These are phyloP conservation scores for Thyatira batis DNA, from an alignment of 2,888 invertebrate genomes.

Conservation along the genomic window DNA sequence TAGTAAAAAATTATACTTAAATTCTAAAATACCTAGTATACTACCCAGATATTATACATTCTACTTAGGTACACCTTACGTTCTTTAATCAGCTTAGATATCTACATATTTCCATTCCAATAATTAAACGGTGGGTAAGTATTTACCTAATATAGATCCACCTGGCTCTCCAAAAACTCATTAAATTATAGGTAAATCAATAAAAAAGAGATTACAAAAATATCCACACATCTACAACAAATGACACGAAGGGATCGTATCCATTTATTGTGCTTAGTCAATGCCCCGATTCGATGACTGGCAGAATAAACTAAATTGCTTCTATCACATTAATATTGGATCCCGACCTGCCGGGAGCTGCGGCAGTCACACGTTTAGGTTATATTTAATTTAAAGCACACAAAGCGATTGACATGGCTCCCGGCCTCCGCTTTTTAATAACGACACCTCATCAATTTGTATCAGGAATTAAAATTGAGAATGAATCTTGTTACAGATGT, in stretches of 20 bases:
- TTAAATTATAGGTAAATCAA: neutral
- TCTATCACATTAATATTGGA: conserved; percentile 67
- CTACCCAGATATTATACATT: too few species aligned
- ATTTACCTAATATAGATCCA: too few species aligned
- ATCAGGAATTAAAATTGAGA: conserved; percentile 52
- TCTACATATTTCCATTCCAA: too few species aligned
- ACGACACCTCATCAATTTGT: conserved; percentile 58
- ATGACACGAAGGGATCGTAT: conserved; percentile 51
- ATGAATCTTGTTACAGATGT: conserved; percentile 48
- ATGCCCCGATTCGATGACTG: conserved; percentile 62
- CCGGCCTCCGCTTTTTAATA: conserved; percentile 65
- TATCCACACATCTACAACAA: conserved; percentile 37
- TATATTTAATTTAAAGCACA: conserved; percentile 77
- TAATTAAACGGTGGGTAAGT: too few species aligned
- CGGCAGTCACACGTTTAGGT: conserved; percentile 61
- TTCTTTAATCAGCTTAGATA: too few species aligned
- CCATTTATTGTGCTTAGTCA: conserved; percentile 41
- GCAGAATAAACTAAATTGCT: conserved; percentile 70
- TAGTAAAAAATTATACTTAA: too few species aligned
- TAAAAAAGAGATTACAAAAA: conserved; percentile 36
- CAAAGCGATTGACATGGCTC: conserved; percentile 75
- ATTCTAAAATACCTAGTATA: too few species aligned
- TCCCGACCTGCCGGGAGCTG: conserved; percentile 43
- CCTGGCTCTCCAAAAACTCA: neutral
- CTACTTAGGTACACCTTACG: too few species aligned